Evolutionary conservation across 2,888 invertebrate species (phyloP), one percentile per base, ranked within the genome.

Genomic region (Andricus quercusramuli): DNA sequence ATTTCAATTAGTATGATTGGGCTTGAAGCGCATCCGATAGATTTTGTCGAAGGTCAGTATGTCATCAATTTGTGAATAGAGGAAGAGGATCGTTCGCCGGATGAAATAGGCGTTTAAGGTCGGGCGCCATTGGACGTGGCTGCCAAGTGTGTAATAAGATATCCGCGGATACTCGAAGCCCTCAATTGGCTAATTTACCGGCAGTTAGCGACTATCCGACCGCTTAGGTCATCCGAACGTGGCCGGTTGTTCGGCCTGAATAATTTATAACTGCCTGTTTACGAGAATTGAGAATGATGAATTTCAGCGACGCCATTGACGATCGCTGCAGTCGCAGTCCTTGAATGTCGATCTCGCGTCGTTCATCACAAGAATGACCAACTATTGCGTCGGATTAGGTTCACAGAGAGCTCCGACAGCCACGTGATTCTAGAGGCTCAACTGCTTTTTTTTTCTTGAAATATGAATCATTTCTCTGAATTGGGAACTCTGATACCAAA

Each of bases 121-220:
- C 90, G 89, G 89, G 90, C 90, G 90, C 90, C 89, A 90, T 90
- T 87, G 86, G 88, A 84, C 86, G 87, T 86, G 84, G 86, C 88
- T 86, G 88, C 88, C 89, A 90, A 90, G 91, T 90, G 90, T 92
- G 92, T 92, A 92, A 92, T 92, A 92, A 92, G 92, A 92, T 92
- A 92, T 92, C 92, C 92, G 92, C 92, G 92, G 92, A 92, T 92
- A 92, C 92, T 92, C 92, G 92, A 92, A 92, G 92, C 91, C 92
- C 92, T 92, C 92, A 92, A 92, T 92, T 92, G 92, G 92, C 91
- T 92, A 92, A 92, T 92, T 92, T 91, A 92, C 90, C 91, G 90
- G 90, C 92, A 92, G 92, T 92, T 92, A 92, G 91, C 88, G 87
- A 90, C 91, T 91, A 90, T 92, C 90, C 91, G 89, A 91, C 86